A percentile compares a stretch with the other conserved stretches of the same genome.
phyloP scores from a whole-genome alignment of 2,888 invertebrate genomes.

The Andrena camellia region DNA sequence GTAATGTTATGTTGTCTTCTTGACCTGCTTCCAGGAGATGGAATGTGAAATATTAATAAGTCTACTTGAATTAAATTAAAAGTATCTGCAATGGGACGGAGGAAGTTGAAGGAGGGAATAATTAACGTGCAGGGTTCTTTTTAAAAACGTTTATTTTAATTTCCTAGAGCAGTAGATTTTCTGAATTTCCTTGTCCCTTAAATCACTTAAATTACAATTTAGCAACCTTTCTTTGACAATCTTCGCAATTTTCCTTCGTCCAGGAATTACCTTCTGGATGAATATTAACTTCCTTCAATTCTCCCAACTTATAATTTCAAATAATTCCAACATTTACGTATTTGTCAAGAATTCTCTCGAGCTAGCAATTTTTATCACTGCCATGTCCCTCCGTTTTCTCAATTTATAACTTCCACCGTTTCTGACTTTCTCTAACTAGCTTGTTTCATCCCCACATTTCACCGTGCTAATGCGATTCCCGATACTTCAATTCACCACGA shows the following conservation, averaged over 20 bases:
- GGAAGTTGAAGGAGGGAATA: neutral
- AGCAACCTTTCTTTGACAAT: neutral
- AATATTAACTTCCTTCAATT: neutral
- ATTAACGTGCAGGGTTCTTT: constrained; percentile 13
- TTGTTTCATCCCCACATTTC: neutral
- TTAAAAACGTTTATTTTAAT: neutral
- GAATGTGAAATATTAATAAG: neutral
- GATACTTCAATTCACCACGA: neutral
- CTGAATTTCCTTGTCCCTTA: neutral
- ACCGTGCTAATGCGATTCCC: neutral
- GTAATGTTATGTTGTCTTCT: neutral
- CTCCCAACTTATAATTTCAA: neutral
- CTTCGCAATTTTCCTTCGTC: neutral
- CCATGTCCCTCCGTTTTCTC: neutral
- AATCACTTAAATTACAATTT: neutral
- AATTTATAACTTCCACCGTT: neutral
- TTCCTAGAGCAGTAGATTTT: neutral
- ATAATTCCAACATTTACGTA: too few species aligned
- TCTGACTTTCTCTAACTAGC: neutral
- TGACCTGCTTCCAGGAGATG: neutral
- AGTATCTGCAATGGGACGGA: neutral
- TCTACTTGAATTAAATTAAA: constrained; percentile 2
- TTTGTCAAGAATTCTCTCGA: neutral
- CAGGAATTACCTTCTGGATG: too few species aligned
- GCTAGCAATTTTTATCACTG: neutral